A percentile compares a stretch with the other conserved stretches of the same genome.
Conservation (phyloP, 2,797 vertebrate species). For the Toxotes lorentzi region DNA sequence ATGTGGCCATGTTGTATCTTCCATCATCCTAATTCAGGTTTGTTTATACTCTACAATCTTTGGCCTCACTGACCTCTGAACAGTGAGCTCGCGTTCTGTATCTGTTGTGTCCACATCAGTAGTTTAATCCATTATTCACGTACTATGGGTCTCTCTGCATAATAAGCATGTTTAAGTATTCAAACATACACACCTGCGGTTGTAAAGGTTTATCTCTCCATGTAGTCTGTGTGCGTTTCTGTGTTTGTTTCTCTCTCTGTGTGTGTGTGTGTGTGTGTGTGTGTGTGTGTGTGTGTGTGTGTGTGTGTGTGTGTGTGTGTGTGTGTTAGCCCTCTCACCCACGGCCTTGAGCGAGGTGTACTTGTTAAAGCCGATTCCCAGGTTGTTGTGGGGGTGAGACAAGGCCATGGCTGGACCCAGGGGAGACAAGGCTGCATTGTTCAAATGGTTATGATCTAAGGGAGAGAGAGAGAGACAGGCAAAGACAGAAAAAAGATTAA, state of each 20-base stretch:
- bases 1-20: background rate
- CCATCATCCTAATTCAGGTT: slow-evolving; percentile 15
- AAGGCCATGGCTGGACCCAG: slow-evolving; percentile 84
- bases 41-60: background rate
- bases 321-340: slow-evolving; percentile 84
- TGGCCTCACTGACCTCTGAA: slow-evolving; percentile 6
- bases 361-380: slow-evolving; percentile 87
- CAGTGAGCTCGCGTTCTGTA: background rate
- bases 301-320: slow-evolving; percentile 29
- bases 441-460: slow-evolving; percentile 91
- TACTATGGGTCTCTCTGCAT: background rate
- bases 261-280: background rate
- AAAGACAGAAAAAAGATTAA: slow-evolving; percentile 19
- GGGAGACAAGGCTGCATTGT: slow-evolving; percentile 84
- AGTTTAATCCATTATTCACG: background rate
- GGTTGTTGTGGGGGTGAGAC: slow-evolving; percentile 88
- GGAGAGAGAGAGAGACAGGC: slow-evolving; percentile 20
- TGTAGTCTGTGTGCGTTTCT: slow-evolving; percentile 9
- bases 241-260: slow-evolving; percentile 18
- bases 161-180: background rate
- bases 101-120: background rate
- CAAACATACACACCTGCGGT: background rate
- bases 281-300: slow-evolving; percentile 16
- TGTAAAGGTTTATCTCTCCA: background rate
- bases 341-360: slow-evolving; percentile 90